Evolutionary conservation across 2,888 invertebrate genomes (phyloP).

Genomic region (Plebejus anna): DNA sequence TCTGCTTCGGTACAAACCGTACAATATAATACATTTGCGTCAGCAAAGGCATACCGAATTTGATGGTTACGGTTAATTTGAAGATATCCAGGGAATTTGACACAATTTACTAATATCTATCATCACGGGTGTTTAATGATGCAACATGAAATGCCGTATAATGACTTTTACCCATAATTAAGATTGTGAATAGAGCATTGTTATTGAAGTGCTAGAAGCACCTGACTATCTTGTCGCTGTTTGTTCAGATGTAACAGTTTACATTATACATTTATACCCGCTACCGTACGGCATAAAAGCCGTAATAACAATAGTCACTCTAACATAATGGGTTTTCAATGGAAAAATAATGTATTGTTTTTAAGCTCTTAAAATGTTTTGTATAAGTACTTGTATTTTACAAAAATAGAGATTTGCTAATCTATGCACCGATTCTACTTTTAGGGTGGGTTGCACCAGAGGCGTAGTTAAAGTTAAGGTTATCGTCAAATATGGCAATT

Average conservation of each 20-base stretch:
- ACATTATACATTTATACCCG: slow-evolving; percentile 1
- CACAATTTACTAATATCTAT: background rate
- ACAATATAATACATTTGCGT: too few species aligned
- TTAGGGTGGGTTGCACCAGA: too few species aligned
- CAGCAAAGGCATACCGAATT: background rate
- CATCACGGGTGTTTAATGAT: too few species aligned
- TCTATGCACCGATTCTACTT: too few species aligned
- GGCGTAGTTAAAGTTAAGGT: too few species aligned
- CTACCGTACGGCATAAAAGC: slow-evolving; percentile 21
- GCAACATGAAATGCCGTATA: background rate
- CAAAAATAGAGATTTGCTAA: too few species aligned
- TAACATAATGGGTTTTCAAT: slow-evolving; percentile 1
- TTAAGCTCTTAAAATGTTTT: slow-evolving; percentile 5
- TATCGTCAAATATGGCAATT: too few species aligned
- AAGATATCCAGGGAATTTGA: background rate
- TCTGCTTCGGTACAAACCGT: too few species aligned
- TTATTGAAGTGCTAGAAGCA: background rate
- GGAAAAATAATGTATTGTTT: slow-evolving; percentile 1
- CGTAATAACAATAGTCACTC: slow-evolving; percentile 10
- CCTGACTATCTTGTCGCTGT: slow-evolving; percentile 24
- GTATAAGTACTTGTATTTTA: background rate
- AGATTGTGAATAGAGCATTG: background rate
- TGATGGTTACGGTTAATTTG: background rate
- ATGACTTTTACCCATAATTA: background rate
- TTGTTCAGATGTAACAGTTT: slow-evolving; percentile 25